phyloP scores from a whole-genome alignment of 2,797 vertebrate species.

The Neoniphon sammara region DNA sequence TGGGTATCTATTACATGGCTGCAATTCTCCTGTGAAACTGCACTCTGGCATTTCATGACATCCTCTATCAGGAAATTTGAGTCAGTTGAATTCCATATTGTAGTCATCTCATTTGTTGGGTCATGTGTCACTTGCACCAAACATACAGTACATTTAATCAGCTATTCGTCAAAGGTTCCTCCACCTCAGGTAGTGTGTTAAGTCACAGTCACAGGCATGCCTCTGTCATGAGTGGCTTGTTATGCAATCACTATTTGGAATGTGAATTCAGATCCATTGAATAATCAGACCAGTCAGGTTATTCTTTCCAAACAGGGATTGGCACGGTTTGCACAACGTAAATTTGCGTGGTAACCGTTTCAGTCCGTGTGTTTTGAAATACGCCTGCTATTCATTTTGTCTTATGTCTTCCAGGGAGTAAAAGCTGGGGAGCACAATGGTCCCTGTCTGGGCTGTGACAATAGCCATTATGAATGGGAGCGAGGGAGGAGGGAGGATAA shows the following conservation, averaged over 20 bases:
- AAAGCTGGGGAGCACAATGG: conserved; percentile 75
- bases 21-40: conserved; percentile 25
- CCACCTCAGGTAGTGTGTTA: background rate
- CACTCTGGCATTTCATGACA: conserved; percentile 1
- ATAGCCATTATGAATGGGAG: conserved; percentile 75
- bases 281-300: background rate
- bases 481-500: conserved; percentile 33
- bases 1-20: conserved; percentile 29
- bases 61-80: background rate
- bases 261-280: background rate
- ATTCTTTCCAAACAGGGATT: background rate
- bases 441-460: conserved; percentile 76
- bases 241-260: background rate
- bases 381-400: conserved; percentile 68
- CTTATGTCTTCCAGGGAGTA: conserved; percentile 61
- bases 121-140: background rate
- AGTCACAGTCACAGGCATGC: background rate
- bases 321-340: conserved; percentile 11
- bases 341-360: conserved; percentile 26
- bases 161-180: background rate
- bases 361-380: conserved; percentile 31
- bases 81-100: background rate
- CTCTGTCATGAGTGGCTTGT: background rate
- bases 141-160: background rate
- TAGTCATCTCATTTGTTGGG: background rate